Evolutionary conservation across 2,888 invertebrate genomes (phyloP).

Genomic region (Stegana nigrithorax): DNA sequence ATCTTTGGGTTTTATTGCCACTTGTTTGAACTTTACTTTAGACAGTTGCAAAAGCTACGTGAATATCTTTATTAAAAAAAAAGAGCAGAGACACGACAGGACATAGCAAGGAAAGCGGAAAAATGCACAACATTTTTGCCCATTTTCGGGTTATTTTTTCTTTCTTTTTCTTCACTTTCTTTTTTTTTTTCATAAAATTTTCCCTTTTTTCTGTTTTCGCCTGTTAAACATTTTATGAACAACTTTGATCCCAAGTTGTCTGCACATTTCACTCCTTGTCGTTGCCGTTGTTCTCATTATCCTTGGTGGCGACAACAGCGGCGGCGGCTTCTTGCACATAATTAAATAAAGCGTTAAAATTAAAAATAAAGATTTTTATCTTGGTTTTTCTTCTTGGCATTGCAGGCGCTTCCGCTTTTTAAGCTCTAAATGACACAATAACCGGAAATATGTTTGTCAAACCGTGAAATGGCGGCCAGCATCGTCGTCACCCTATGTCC

Average conservation of each 20-base stretch:
- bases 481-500: neutral
- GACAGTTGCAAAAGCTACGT: constrained; percentile 51
- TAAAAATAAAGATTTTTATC: constrained; percentile 54
- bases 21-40: constrained; percentile 45
- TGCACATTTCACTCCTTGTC: constrained; percentile 26
- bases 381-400: neutral
- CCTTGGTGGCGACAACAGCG: neutral
- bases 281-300: neutral
- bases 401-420: constrained; percentile 10
- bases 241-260: constrained; percentile 47
- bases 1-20: constrained; percentile 64
- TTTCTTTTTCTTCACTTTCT: constrained; percentile 29
- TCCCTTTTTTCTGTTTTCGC: neutral
- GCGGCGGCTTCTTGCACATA: constrained; percentile 34
- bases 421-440: constrained; percentile 5
- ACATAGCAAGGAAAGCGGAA: constrained; percentile 9
- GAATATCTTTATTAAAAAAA: constrained; percentile 61
- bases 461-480: constrained; percentile 25
- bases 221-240: constrained; percentile 45
- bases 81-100: constrained; percentile 2
- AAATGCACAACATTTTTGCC: constrained; percentile 45
- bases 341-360: constrained; percentile 64
- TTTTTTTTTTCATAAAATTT: neutral
- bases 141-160: constrained; percentile 57
- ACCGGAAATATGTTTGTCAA: constrained; percentile 48